Percentiles rank a stretch among this genome's conserved stretches.
Conservation (phyloP, 2,888 invertebrate species). For the Dione juno region DNA sequence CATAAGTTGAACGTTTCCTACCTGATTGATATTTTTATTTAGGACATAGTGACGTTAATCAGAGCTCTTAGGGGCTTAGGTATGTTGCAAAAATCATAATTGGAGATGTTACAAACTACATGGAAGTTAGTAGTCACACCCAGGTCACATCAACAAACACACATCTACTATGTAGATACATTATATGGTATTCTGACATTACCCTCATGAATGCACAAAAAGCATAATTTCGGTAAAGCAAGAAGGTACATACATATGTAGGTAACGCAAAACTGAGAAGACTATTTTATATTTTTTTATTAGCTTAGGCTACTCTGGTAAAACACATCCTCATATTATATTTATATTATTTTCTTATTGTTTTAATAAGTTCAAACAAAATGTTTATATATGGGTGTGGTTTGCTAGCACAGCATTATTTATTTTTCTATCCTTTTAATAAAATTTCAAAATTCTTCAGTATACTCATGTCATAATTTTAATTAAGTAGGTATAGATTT, state of each 20-base stretch:
- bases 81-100: conserved; percentile 67
- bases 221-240: conserved; percentile 57
- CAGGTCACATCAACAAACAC: conserved; percentile 81
- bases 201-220: conserved; percentile 66
- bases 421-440: conserved; percentile 69
- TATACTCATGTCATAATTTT: conserved; percentile 1
- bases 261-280: conserved; percentile 56
- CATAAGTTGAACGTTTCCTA: conserved; percentile 1
- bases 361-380: conserved; percentile 30
- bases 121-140: conserved; percentile 69
- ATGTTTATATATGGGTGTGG: conserved; percentile 59
- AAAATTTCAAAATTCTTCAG: conserved; percentile 39
- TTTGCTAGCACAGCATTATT: conserved; percentile 78
- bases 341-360: conserved; percentile 39
- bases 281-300: conserved; percentile 71
- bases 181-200: conserved; percentile 52
- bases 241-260: conserved; percentile 51
- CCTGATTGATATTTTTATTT: conserved; percentile 6
- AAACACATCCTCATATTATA: conserved; percentile 60
- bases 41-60: conserved; percentile 15
- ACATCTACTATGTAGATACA: conserved; percentile 61
- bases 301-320: conserved; percentile 81
- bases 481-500: neutral
- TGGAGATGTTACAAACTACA: conserved; percentile 63
- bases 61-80: conserved; percentile 32